These are phyloP conservation scores for Asbolus verrucosus DNA, from an alignment of 1,140 invertebrate genomes.

Conservation along the genomic window DNA sequence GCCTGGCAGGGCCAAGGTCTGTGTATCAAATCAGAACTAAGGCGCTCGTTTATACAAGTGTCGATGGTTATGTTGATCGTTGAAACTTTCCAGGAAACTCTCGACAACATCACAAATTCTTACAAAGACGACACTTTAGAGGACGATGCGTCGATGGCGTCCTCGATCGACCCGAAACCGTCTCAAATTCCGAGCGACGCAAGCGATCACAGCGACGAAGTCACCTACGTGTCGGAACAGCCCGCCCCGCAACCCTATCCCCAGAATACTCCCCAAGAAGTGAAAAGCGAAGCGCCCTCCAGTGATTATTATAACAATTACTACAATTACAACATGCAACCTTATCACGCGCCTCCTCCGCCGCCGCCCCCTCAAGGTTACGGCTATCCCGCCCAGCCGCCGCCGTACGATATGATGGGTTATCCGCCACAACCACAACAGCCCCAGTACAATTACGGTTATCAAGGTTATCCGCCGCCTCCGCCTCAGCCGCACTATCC, in stretches of 20 bases:
- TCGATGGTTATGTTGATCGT: too few species aligned
- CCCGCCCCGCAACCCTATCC: constrained; percentile 39
- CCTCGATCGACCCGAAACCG: constrained; percentile 32
- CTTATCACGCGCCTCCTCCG: constrained; percentile 55
- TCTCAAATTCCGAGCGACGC: constrained; percentile 47
- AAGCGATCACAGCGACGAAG: constrained; percentile 59
- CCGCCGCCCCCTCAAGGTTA: constrained; percentile 57
- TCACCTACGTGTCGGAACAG: constrained; percentile 59
- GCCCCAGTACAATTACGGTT: constrained; percentile 61
- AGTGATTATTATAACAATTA: constrained; percentile 58
- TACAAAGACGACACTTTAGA: constrained; percentile 52
- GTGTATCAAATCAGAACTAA: too few species aligned
- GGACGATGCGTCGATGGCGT: constrained; percentile 22
- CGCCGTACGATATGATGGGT: constrained; percentile 50
- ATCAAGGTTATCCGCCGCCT: constrained; percentile 58
- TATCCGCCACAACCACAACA: constrained; percentile 55
- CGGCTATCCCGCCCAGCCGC: constrained; percentile 48
- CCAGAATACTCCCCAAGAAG: constrained; percentile 28
- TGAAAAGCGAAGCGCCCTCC: constrained; percentile 55
- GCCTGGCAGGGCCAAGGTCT: too few species aligned
- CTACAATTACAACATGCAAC: constrained; percentile 59
- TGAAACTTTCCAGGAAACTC: constrained; percentile 55
- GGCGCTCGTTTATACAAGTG: too few species aligned
- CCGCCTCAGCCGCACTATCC: constrained; percentile 57
- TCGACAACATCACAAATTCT: constrained; percentile 62